Percentiles rank a stretch among this genome's conserved stretches.
Evolutionary conservation across 1,140 invertebrate species (phyloP).

Genomic region (Bursaphelenchus mucronatus): DNA sequence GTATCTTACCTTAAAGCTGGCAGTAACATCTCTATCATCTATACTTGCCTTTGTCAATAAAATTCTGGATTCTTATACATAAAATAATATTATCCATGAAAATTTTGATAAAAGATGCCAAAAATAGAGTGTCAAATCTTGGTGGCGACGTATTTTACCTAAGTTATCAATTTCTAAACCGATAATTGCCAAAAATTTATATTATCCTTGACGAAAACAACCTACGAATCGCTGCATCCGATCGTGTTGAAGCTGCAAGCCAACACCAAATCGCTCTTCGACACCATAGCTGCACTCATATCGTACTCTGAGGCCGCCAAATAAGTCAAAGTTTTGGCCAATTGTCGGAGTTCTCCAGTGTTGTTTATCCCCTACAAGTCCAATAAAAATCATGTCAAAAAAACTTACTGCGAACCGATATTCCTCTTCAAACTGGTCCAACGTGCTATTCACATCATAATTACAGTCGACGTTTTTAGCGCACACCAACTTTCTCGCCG

Average conservation of each 20-base stretch:
- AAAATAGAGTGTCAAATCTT: too few species aligned
- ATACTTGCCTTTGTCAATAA: too few species aligned
- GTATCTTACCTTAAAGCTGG: neutral
- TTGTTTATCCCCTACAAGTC: conserved; percentile 25
- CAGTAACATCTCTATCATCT: too few species aligned
- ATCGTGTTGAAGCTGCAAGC: conserved; percentile 39
- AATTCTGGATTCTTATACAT: too few species aligned
- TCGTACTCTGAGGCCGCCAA: conserved; percentile 33
- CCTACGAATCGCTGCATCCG: conserved; percentile 18
- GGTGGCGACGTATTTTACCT: too few species aligned
- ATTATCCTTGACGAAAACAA: neutral
- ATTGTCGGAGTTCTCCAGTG: conserved; percentile 28
- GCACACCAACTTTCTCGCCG: conserved; percentile 27
- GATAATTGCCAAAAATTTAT: neutral
- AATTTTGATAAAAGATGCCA: too few species aligned
- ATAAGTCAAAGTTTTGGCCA: conserved; percentile 14
- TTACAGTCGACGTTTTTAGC: conserved; percentile 16
- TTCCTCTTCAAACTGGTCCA: conserved; percentile 23
- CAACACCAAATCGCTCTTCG: conserved; percentile 24
- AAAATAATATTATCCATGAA: too few species aligned
- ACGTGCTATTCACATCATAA: conserved; percentile 20
- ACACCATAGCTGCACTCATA: neutral
- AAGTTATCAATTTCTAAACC: too few species aligned
- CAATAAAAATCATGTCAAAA: neutral
- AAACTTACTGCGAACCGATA: conserved; percentile 23